phyloP scores from a whole-genome alignment of 2,113 vertebrate species.

The Trogon melanurus region DNA sequence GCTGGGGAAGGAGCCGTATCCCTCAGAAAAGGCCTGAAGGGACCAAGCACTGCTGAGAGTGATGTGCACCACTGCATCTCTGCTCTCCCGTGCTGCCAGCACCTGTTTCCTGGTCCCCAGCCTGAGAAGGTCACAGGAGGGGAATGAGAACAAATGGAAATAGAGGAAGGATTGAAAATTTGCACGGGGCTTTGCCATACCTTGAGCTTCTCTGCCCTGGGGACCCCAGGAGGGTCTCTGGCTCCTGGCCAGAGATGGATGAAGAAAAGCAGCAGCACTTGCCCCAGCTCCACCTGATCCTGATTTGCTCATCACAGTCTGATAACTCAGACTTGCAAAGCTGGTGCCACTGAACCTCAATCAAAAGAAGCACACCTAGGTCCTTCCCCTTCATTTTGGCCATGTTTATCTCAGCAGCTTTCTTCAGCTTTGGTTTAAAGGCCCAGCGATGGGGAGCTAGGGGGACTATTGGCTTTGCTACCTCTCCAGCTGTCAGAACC shows the following conservation, averaged over 20 bases:
- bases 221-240: accelerated
- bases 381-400: not conserved
- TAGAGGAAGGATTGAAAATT: not conserved
- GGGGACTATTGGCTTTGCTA: not conserved
- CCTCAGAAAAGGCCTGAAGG: not conserved
- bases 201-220: not conserved
- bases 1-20: not conserved
- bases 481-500: not conserved
- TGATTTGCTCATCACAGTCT: not conserved
- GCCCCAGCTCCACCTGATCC: not conserved
- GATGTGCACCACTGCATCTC: not conserved
- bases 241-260: not conserved
- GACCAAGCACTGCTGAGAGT: not conserved
- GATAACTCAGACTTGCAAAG: not conserved
- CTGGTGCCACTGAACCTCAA: not conserved
- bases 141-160: not conserved
- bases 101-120: not conserved
- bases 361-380: not conserved
- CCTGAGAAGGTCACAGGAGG: not conserved
- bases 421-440: not conserved
- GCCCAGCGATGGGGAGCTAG: accelerated
- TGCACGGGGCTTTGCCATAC: accelerated
- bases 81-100: not conserved
- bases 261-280: not conserved
- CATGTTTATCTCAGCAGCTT: not conserved